Percentiles rank a stretch among this genome's conserved stretches.
These are phyloP conservation scores for Pipistrellus kuhlii DNA, from an alignment of 2,797 vertebrate species.

Conservation along the genomic window DNA sequence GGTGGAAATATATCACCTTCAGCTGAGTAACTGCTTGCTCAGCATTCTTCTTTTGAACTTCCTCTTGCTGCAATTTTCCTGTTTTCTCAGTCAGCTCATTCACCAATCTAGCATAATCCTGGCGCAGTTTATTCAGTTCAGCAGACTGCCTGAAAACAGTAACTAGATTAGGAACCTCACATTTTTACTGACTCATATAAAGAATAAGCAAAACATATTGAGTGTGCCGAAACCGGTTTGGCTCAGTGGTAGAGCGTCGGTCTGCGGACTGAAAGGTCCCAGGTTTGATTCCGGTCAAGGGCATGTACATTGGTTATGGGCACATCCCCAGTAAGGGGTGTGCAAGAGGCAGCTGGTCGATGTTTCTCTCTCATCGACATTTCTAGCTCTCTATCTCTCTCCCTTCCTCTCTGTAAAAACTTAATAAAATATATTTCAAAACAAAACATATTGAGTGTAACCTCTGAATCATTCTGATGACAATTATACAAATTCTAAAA, in stretches of 20 bases:
- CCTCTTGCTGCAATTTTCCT: constrained; percentile 96
- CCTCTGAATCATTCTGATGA: constrained; percentile 25
- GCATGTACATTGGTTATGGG: too few relatives aligned
- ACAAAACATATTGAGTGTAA: neutral
- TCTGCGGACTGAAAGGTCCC: too few relatives aligned
- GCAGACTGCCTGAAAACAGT: constrained; percentile 92
- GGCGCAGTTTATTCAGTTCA: constrained; percentile 96
- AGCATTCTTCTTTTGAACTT: constrained; percentile 96
- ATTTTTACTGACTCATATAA: constrained; percentile 38
- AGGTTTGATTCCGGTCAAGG: too few relatives aligned
- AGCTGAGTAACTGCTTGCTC: constrained; percentile 92
- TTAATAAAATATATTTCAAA: too few relatives aligned
- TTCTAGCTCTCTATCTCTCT: too few relatives aligned
- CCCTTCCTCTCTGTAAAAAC: too few relatives aligned
- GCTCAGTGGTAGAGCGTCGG: too few relatives aligned
- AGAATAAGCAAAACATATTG: constrained; percentile 9
- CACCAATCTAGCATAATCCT: constrained; percentile 93
- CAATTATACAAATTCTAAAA: constrained; percentile 54
- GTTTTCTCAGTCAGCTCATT: constrained; percentile 95
- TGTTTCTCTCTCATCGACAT: too few relatives aligned
- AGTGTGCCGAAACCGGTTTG: too few relatives aligned
- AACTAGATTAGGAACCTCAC: constrained; percentile 52
- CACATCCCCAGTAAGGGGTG: too few relatives aligned
- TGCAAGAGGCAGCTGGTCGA: too few relatives aligned
- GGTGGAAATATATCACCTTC: constrained; percentile 84